Evolutionary conservation across 1,140 invertebrate species (phyloP).

Genomic region (Mizuhopecten yessoensis): DNA sequence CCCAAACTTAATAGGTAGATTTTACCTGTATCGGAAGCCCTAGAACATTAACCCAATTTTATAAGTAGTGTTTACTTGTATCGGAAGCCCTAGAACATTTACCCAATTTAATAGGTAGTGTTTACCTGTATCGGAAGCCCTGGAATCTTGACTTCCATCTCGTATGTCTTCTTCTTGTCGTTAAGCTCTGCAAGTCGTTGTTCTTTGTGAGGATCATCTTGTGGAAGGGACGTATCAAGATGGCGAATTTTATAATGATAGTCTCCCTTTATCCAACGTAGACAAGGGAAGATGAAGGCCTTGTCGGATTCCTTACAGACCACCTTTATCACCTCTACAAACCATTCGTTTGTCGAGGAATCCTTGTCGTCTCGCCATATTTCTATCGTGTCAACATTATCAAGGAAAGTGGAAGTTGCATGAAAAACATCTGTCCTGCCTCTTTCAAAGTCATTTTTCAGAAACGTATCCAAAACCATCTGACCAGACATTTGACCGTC

Average conservation of each 20-base stretch:
- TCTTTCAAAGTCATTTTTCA: constrained; percentile 82
- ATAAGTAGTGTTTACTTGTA: constrained; percentile 79
- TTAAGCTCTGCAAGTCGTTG: constrained; percentile 81
- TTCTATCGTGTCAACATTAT: constrained; percentile 78
- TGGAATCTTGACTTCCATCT: constrained; percentile 79
- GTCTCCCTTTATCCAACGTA: constrained; percentile 83
- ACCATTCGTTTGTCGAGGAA: constrained; percentile 75
- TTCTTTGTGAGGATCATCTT: constrained; percentile 80
- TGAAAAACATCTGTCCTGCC: constrained; percentile 78
- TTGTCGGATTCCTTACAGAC: neutral
- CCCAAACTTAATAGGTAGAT: too few relatives aligned
- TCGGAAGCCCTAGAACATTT: constrained; percentile 79
- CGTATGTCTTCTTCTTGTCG: constrained; percentile 80
- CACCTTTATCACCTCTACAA: constrained; percentile 61
- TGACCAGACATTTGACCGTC: constrained; percentile 67
- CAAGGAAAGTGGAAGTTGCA: constrained; percentile 41
- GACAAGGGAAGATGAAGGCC: constrained; percentile 80
- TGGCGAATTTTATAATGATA: constrained; percentile 82
- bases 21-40: constrained; percentile 83
- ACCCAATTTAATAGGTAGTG: constrained; percentile 52
- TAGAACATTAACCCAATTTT: constrained; percentile 65
- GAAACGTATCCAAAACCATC: constrained; percentile 76
- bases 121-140: constrained; percentile 83
- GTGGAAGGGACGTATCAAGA: constrained; percentile 83
- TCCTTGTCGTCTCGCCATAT: constrained; percentile 77